Evolutionary conservation across 2,888 invertebrate species (phyloP).

Genomic region (Zygothrica quintamaculata): DNA sequence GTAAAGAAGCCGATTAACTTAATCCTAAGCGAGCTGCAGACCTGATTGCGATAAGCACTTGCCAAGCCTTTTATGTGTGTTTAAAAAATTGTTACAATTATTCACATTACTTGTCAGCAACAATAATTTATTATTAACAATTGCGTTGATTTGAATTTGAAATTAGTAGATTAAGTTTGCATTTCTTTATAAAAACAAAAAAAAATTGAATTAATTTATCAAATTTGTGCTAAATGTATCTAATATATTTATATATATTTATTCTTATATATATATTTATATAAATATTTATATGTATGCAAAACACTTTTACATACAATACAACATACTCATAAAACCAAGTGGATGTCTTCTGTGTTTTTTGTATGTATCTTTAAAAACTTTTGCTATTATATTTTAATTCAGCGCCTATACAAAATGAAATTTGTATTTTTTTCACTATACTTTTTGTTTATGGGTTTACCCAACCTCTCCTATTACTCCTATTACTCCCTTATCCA

Average conservation of each 20-base stretch:
- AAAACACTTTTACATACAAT: conserved; percentile 65
- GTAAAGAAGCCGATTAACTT: conserved; percentile 86
- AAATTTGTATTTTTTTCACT: conserved; percentile 71
- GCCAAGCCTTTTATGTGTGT: conserved; percentile 42
- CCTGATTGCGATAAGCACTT: conserved; percentile 54
- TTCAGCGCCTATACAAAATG: conserved; percentile 74
- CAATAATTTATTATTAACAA: conserved; percentile 43
- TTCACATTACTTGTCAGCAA: conserved; percentile 54
- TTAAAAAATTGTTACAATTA: conserved; percentile 26
- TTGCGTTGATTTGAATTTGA: conserved; percentile 56
- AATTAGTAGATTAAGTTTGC: conserved; percentile 67
- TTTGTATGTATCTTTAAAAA: conserved; percentile 54
- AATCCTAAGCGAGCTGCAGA: conserved; percentile 80
- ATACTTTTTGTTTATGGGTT: conserved; percentile 41
- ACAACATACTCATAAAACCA: conserved; percentile 8
- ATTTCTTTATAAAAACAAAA: conserved; percentile 54
- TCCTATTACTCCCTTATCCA: conserved; percentile 4
- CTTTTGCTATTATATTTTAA: conserved; percentile 59
- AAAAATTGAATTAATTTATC: conserved; percentile 38
- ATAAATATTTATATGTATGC: too few relatives aligned
- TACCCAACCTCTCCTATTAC: conserved; percentile 20
- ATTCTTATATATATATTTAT: too few relatives aligned
- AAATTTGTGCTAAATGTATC: conserved; percentile 37
- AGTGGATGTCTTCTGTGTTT: conserved; percentile 66
- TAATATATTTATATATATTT: too few relatives aligned